These are phyloP conservation scores for Tetrao urogallus DNA, from an alignment of 2,113 vertebrate species.

Conservation along the genomic window DNA sequence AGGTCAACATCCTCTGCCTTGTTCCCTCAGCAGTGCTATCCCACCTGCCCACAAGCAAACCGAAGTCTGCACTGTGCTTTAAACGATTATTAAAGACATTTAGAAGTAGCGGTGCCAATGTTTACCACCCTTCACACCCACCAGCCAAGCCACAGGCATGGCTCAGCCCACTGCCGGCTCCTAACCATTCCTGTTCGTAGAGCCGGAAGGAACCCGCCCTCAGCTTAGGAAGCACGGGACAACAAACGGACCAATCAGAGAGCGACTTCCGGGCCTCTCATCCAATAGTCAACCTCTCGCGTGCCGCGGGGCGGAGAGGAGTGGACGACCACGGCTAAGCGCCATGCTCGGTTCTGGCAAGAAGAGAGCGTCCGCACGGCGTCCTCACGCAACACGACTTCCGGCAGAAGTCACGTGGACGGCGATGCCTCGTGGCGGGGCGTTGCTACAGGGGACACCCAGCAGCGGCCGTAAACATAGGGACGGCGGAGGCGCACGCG, in stretches of 20 bases:
- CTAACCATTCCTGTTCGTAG: accelerated
- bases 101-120: accelerated
- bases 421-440: too few species aligned
- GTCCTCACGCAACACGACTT: neutral
- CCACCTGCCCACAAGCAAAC: neutral
- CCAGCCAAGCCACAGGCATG: too few species aligned
- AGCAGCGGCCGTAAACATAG: accelerated
- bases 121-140: accelerated
- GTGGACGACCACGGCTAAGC: accelerated
- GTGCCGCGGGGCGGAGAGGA: neutral
- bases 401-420: neutral
- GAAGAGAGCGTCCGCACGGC: too few species aligned
- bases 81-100: accelerated
- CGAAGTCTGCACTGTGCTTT: accelerated
- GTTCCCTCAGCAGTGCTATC: neutral
- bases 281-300: neutral
- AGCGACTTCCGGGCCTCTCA: accelerated
- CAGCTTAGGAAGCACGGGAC: accelerated
- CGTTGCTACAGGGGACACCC: neutral
- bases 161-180: accelerated
- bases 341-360: constrained; percentile 12
- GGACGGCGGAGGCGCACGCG: neutral
- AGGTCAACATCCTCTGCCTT: neutral
- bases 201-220: accelerated
- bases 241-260: neutral